Evolutionary conservation across 2,113 vertebrate species (phyloP).

Genomic region (Spilogale gracilis): DNA sequence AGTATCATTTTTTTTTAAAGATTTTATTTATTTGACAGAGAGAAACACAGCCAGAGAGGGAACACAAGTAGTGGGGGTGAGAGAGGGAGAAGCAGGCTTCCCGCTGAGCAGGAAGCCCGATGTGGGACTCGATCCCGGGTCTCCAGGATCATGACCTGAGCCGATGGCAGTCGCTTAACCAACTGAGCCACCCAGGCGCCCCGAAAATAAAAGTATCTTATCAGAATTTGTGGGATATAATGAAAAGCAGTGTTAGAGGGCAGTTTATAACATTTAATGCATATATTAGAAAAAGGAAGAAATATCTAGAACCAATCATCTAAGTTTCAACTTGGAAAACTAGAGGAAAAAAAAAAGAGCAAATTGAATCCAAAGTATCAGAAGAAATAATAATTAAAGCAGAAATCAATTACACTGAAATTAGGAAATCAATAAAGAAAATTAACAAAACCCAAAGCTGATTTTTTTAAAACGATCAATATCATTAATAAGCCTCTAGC

Average conservation of each 20-base stretch:
- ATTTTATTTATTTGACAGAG: too few species aligned
- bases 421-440: not conserved
- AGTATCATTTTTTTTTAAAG: not conserved
- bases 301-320: not conserved
- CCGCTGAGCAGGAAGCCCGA: too few species aligned
- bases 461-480: not conserved
- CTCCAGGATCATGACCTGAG: too few species aligned
- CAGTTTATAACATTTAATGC: not conserved
- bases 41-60: too few species aligned
- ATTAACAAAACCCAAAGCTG: not conserved
- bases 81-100: too few species aligned
- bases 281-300: not conserved
- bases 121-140: too few species aligned
- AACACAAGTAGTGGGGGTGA: too few species aligned
- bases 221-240: not conserved
- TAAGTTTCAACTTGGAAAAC: not conserved
- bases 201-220: not conserved
- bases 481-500: not conserved
- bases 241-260: not conserved
- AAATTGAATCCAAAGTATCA: not conserved
- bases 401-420: not conserved
- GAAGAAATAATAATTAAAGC: not conserved
- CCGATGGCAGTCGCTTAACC: too few species aligned
- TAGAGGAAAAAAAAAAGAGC: not conserved
- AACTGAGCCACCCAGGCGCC: too few species aligned